These are phyloP conservation scores for Odontesthes bonariensis DNA, from an alignment of 2,113 vertebrate genomes.

Conservation along the genomic window DNA sequence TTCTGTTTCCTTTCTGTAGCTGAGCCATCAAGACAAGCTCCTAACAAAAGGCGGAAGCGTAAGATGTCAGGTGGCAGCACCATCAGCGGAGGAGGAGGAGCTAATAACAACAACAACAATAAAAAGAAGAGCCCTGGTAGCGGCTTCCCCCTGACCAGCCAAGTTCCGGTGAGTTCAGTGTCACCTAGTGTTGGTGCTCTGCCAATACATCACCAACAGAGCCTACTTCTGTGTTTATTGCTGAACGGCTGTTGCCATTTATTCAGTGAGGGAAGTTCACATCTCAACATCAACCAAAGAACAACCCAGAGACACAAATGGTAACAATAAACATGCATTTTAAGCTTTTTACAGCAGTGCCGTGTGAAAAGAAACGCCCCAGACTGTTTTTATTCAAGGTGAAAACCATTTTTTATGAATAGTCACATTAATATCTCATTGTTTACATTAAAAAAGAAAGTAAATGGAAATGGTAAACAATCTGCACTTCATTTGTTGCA, in stretches of 20 bases:
- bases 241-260: background rate
- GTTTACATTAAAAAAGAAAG: too few relatives aligned
- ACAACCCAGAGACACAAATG: too few relatives aligned
- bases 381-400: too few relatives aligned
- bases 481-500: too few relatives aligned
- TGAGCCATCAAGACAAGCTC: constrained; percentile 94
- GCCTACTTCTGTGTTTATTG: background rate
- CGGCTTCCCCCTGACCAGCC: constrained; percentile 98
- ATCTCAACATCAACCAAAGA: background rate
- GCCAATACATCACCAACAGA: background rate
- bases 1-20: constrained; percentile 75
- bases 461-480: too few relatives aligned
- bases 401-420: too few relatives aligned
- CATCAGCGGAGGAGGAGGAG: constrained; percentile 93
- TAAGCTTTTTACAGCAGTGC: background rate
- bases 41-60: constrained; percentile 97
- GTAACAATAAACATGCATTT: background rate
- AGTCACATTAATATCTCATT: too few relatives aligned
- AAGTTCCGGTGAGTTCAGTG: constrained; percentile 96
- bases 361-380: too few relatives aligned
- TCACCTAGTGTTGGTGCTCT: constrained; percentile 42
- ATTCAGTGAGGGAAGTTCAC: too few relatives aligned
- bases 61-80: constrained; percentile 99
- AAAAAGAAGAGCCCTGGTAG: constrained; percentile 99
- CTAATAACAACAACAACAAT: constrained; percentile 96